Evolutionary conservation across 2,113 vertebrate species (phyloP).

Genomic region (Anarhynchus alexandrinus): DNA sequence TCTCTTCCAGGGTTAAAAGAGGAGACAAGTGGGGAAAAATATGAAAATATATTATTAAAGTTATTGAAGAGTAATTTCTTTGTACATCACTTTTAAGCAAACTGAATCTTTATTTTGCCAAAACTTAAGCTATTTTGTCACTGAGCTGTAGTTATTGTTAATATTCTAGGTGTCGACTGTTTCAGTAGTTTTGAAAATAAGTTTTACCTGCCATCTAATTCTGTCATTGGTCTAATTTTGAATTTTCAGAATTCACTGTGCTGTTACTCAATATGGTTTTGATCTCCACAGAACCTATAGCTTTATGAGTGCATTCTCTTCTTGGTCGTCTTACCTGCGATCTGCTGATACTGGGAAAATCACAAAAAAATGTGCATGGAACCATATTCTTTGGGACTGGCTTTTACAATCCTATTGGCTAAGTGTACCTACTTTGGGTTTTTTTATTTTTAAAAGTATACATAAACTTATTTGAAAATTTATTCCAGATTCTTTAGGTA

Average conservation of each 20-base stretch:
- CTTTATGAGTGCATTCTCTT: not conserved
- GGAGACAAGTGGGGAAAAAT: not conserved
- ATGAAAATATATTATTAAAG: not conserved
- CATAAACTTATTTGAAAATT: not conserved
- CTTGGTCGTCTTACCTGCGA: not conserved
- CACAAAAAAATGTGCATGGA: not conserved
- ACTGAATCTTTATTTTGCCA: not conserved
- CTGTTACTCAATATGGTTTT: not conserved
- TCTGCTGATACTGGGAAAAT: not conserved
- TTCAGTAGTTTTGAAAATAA: not conserved
- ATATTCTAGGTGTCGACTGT: not conserved
- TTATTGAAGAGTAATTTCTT: not conserved
- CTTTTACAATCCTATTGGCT: not conserved
- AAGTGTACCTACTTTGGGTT: not conserved
- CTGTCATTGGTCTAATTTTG: not conserved
- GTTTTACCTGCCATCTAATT: not conserved
- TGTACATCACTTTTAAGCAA: not conserved
- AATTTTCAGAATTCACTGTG: not conserved
- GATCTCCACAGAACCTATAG: not conserved
- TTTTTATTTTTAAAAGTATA: not conserved
- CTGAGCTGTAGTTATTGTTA: not conserved
- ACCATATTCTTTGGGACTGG: not conserved
- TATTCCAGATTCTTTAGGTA: not conserved
- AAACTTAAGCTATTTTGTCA: not conserved
- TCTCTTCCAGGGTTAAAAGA: not conserved